Evolutionary conservation across 2,113 vertebrate species (phyloP).

Genomic region (Boleophthalmus pectinirostris): DNA sequence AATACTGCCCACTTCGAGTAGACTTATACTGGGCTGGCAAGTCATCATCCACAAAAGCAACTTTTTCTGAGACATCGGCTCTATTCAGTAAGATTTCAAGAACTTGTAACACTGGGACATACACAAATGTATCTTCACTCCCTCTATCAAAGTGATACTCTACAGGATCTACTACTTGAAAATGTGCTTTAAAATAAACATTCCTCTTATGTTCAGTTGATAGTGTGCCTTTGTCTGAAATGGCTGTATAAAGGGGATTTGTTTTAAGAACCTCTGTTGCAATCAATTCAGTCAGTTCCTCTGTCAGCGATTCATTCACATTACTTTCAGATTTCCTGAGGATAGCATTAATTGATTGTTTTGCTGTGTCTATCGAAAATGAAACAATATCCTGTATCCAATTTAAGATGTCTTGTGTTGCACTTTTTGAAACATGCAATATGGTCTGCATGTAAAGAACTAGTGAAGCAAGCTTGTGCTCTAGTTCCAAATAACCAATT

Average conservation of each 20-base stretch:
- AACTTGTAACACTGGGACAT: background rate
- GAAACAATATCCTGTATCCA: background rate
- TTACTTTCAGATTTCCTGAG: background rate
- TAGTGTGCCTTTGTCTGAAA: background rate
- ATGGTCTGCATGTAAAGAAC: background rate
- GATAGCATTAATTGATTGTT: background rate
- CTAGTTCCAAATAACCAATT: background rate
- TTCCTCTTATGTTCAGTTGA: background rate
- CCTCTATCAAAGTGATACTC: background rate
- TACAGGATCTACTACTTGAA: background rate
- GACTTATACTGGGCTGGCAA: background rate
- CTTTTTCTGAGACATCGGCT: background rate
- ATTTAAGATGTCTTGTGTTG: background rate
- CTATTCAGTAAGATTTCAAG: background rate
- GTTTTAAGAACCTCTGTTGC: background rate
- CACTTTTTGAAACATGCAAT: slow-evolving; percentile 2
- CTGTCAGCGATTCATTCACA: background rate
- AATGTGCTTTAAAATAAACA: background rate
- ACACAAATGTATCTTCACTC: background rate
- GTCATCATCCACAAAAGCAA: background rate
- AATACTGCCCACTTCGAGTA: background rate
- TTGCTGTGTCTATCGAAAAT: background rate
- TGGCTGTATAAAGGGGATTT: background rate
- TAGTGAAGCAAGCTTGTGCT: background rate
- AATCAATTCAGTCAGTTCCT: background rate